A percentile compares a stretch with the other conserved stretches of the same genome.
phyloP scores from a whole-genome alignment of 2,113 vertebrate species.

The Hippocampus comes region DNA sequence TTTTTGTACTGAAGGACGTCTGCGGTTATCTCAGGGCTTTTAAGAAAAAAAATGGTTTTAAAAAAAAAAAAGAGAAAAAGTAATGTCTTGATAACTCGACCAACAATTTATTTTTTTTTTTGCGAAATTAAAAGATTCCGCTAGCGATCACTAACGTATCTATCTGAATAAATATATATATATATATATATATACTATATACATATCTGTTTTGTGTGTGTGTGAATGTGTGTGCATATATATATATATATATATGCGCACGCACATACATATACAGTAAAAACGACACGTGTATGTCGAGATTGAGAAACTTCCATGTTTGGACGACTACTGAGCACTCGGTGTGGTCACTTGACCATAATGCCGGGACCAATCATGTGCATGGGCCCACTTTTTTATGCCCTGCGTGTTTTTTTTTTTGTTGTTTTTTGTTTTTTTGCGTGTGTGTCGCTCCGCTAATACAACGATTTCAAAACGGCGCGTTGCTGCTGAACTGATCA shows the following conservation, averaged over 20 bases:
- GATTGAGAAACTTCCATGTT: slow-evolving; percentile 47
- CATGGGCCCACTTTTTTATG: slow-evolving; percentile 4
- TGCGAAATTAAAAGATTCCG: background rate
- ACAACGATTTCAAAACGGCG: background rate
- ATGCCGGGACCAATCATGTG: slow-evolving; percentile 36
- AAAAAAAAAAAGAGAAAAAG: background rate
- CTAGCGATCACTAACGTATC: slow-evolving; percentile 41
- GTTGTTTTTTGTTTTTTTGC: background rate
- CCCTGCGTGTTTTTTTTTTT: background rate
- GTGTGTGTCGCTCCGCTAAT: slow-evolving; percentile 3
- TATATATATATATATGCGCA: slow-evolving; percentile 1
- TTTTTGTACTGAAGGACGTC: slow-evolving; percentile 66
- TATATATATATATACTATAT: background rate
- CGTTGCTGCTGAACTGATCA: slow-evolving; percentile 53
- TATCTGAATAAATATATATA: slow-evolving; percentile 52
- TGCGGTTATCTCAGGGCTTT: slow-evolving; percentile 74
- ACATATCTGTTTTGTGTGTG: no score
- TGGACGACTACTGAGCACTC: slow-evolving; percentile 59
- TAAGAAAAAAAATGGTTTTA: background rate
- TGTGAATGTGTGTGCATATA: no score
- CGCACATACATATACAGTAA: slow-evolving; percentile 24
- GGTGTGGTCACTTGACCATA: slow-evolving; percentile 47
- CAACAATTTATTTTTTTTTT: background rate
- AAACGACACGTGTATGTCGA: slow-evolving; percentile 54
- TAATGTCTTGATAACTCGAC: background rate